Evolutionary conservation across 2,888 invertebrate genomes (phyloP), one percentile per base, ranked within the genome.

Genomic region (Cosmorhoe ocellata): DNA sequence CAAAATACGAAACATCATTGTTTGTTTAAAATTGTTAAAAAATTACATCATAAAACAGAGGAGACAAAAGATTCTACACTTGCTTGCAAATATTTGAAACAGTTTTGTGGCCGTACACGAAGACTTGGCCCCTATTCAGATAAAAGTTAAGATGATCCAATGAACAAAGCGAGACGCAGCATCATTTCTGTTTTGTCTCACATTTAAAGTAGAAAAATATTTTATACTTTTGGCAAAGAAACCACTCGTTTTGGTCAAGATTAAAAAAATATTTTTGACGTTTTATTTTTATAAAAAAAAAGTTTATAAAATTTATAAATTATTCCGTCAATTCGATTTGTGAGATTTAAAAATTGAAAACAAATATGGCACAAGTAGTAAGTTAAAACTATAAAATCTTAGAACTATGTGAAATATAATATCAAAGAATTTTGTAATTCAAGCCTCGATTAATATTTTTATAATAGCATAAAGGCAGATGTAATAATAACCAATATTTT

Each of bases 331-430:
- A 39, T 33, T 13, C 11, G 31, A 26, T 45, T 11, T 39, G 2
- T 28, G 32, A 12, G 9, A n/a, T n/a, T 28, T 28, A 6, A 42
- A 38, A 51, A 11, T 34, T 52, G 41, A 51, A 49, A 42, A 51
- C 18, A 43, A 48, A 47, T 61, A 61, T 61, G 60, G 60, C 60
- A 61, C 60, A 48, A 42, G 33, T 54, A 41, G 37, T 27, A 24
- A 49, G 30, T 7, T 46, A 50, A 43, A 50, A 45, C 32, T 52
- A 50, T 50, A 48, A 46, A 48, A 50, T 43, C 54, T 54, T 60
- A 55, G 42, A 50, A 52, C 54, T 58, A 51, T 14, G 48, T 52
- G 50, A 58, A 58, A 58, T 60, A 33, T 46, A 24, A 28, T 47
- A 42, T 33, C 12, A 42, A 37, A 33, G n/a, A 47, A 46, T 33